phyloP scores from a whole-genome alignment of 2,888 invertebrate genomes.

The Euspilapteryx auroguttella region DNA sequence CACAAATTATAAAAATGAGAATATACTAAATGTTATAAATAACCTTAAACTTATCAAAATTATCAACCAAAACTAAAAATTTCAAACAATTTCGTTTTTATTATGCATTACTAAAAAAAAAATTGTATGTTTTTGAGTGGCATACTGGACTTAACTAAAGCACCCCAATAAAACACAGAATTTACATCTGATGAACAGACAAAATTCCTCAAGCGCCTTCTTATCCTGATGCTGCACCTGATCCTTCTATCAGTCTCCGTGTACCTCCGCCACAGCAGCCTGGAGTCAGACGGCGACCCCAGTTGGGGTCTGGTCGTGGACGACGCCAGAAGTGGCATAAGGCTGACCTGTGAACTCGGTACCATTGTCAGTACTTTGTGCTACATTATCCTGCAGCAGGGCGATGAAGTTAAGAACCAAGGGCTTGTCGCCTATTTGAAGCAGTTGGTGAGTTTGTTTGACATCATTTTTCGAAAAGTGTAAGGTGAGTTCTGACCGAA shows the following conservation, averaged over 20 bases:
- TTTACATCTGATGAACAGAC: too few species aligned
- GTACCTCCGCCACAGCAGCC: conserved; percentile 75
- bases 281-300: conserved; percentile 31
- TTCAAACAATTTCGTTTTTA: too few species aligned
- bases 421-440: conserved; percentile 88
- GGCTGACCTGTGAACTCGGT: conserved; percentile 81
- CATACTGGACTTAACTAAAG: too few species aligned
- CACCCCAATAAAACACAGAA: too few species aligned
- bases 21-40: too few species aligned
- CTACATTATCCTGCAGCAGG: conserved; percentile 89
- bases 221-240: conserved; percentile 86
- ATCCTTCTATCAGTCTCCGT: conserved; percentile 87
- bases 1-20: too few species aligned
- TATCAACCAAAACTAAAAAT: too few species aligned
- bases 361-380: conserved; percentile 85
- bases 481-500: too few species aligned
- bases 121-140: too few species aligned
- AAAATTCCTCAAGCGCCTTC: conserved; percentile 89
- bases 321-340: conserved; percentile 41
- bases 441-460: conserved; percentile 72
- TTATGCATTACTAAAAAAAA: too few species aligned
- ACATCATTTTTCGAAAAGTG: not conserved
- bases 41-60: too few species aligned
- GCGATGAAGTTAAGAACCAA: conserved; percentile 93
- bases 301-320: conserved; percentile 33